Evolutionary conservation across 2,888 invertebrate species (phyloP).

Genomic region (Drosophila colorata): DNA sequence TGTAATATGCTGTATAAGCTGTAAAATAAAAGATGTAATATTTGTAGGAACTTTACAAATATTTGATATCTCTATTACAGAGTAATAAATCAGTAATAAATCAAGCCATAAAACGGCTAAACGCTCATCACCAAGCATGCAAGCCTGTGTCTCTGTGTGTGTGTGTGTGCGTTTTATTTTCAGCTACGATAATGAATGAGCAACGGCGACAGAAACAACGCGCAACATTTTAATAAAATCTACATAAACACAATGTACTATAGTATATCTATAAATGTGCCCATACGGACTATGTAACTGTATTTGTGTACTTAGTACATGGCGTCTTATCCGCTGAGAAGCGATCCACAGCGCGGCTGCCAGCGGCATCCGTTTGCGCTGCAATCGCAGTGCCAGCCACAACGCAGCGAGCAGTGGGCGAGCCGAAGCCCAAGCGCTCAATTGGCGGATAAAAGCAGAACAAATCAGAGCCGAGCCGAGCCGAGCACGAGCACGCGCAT

Average conservation of each 20-base stretch:
- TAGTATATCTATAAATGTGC: neutral
- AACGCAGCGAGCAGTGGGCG: constrained; percentile 43
- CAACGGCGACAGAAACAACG: constrained; percentile 46
- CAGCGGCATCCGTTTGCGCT: constrained; percentile 53
- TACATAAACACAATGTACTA: constrained; percentile 38
- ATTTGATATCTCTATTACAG: neutral
- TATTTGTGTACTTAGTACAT: constrained; percentile 37
- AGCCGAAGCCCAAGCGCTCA: constrained; percentile 25
- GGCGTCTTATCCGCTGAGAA: constrained; percentile 68
- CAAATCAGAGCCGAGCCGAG: neutral
- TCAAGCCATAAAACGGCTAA: constrained; percentile 32
- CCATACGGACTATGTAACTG: constrained; percentile 1
- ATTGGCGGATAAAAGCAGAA: constrained; percentile 23
- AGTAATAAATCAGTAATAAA: neutral
- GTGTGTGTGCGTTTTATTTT: constrained; percentile 48
- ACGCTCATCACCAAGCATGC: constrained; percentile 17
- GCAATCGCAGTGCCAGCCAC: constrained; percentile 58
- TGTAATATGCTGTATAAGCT: too few relatives aligned
- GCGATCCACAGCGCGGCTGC: constrained; percentile 49
- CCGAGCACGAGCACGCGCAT: neutral
- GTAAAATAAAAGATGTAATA: too few relatives aligned
- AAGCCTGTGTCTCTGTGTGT: constrained; percentile 4
- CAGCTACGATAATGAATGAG: constrained; percentile 62
- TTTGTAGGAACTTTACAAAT: too few relatives aligned
- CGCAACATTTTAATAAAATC: constrained; percentile 49